Percentiles rank a stretch among this genome's conserved stretches.
Conservation (phyloP, 2,888 invertebrate species). For the Drosophila hamatofila region DNA sequence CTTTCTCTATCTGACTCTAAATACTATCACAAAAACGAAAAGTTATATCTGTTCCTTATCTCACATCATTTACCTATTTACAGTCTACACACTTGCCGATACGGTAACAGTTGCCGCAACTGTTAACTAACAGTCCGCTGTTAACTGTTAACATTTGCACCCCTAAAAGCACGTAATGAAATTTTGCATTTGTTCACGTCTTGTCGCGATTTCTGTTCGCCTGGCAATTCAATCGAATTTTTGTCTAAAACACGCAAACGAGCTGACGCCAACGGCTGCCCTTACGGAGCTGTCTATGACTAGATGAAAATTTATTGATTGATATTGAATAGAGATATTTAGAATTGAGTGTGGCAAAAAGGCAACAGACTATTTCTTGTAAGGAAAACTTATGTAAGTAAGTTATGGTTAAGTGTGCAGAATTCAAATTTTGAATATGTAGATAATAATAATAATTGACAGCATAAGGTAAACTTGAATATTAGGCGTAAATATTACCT, state of each 20-base stretch:
- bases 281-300: neutral
- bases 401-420: neutral
- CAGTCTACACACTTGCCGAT: neutral
- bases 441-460: too few relatives aligned
- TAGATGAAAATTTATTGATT: constrained; percentile 1
- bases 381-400: too few relatives aligned
- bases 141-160: constrained; percentile 1
- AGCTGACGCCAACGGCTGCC: constrained; percentile 16
- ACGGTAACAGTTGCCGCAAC: neutral
- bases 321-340: neutral
- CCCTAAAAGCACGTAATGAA: constrained; percentile 16
- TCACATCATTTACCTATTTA: neutral
- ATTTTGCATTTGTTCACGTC: neutral
- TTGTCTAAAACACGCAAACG: constrained; percentile 8
- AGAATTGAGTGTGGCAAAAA: too few relatives aligned
- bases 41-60: neutral
- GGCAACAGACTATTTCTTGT: neutral
- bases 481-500: neutral
- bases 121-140: constrained; percentile 1
- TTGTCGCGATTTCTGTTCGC: neutral
- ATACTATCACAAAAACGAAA: too few relatives aligned
- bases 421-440: too few relatives aligned
- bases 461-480: neutral
- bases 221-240: constrained; percentile 6
- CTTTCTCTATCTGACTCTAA: neutral